Evolutionary conservation across 2,113 vertebrate genomes (phyloP).

Genomic region (Leptosomus discolor): DNA sequence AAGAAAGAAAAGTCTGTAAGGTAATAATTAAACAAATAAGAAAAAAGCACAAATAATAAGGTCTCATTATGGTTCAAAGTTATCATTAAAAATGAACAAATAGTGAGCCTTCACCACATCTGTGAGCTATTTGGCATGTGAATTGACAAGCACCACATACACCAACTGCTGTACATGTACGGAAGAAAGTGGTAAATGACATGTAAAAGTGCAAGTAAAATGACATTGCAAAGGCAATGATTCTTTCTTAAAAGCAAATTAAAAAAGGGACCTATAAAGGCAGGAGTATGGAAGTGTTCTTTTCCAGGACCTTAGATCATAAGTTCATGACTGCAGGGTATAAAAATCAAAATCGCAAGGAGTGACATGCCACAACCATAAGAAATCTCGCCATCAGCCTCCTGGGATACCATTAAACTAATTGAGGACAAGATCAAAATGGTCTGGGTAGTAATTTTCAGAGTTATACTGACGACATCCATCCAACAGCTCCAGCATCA

Average conservation of each 20-base stretch:
- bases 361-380: background rate
- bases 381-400: background rate
- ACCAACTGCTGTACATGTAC: accelerated
- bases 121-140: background rate
- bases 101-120: background rate
- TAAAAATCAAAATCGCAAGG: background rate
- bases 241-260: background rate
- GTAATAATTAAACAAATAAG: background rate
- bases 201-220: background rate
- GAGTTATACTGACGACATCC: background rate
- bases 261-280: background rate
- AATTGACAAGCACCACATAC: background rate
- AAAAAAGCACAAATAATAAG: background rate
- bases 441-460: background rate
- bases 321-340: background rate
- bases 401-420: conserved; percentile 1
- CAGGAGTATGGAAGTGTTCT: background rate
- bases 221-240: background rate
- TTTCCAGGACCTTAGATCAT: background rate
- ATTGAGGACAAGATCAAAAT: background rate
- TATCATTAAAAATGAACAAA: background rate
- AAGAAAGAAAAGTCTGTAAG: background rate
- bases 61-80: background rate
- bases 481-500: background rate
- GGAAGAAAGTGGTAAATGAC: background rate